These are phyloP conservation scores for Bhutanitis thaidina DNA, from an alignment of 2,888 invertebrate genomes.

Conservation along the genomic window DNA sequence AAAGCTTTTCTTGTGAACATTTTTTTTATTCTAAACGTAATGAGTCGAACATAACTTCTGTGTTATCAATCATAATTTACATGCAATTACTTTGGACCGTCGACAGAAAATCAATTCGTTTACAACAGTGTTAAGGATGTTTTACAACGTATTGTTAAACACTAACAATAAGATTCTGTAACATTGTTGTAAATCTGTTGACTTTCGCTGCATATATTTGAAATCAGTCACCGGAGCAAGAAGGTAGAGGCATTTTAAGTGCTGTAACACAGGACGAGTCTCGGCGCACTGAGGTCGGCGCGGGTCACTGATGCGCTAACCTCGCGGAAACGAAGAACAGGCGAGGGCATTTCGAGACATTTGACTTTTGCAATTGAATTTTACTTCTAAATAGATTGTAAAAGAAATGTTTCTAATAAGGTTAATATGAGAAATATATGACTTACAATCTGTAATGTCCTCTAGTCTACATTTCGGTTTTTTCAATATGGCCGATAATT, in stretches of 20 bases:
- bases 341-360: background rate
- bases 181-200: background rate
- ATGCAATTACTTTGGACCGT: too few relatives aligned
- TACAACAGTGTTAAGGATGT: background rate
- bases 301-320: constrained; percentile 18
- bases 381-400: too few relatives aligned
- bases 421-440: too few relatives aligned
- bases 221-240: constrained; percentile 5
- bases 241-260: constrained; percentile 8
- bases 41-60: too few relatives aligned
- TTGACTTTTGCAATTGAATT: background rate
- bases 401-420: too few relatives aligned
- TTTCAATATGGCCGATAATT: too few relatives aligned
- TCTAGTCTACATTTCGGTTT: too few relatives aligned
- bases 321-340: constrained; percentile 9
- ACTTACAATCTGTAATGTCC: too few relatives aligned
- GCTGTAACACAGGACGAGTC: background rate
- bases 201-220: constrained; percentile 11
- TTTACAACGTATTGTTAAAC: constrained; percentile 11
- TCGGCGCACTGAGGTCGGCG: constrained; percentile 4
- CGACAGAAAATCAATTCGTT: background rate
- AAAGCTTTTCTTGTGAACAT: too few relatives aligned
- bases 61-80: too few relatives aligned
- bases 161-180: background rate
- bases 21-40: too few relatives aligned